phyloP scores from a whole-genome alignment of 2,113 vertebrate species.

The Chlorodrepanis virens region DNA sequence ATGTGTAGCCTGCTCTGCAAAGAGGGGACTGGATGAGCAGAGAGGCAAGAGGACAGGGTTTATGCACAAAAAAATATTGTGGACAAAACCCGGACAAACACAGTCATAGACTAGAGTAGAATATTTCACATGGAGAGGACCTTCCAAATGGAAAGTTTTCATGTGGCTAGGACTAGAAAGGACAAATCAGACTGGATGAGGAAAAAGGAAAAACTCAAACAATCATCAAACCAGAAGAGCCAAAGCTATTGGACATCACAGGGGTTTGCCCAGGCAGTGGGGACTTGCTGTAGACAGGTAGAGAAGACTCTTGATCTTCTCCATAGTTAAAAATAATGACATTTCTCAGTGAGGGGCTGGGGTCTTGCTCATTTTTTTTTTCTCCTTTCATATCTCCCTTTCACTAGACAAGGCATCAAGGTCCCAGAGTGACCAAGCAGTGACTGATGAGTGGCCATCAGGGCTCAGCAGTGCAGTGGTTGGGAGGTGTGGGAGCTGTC shows the following conservation, averaged over 20 bases:
- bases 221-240: background rate
- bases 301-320: rapidly evolving
- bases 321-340: background rate
- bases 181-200: background rate
- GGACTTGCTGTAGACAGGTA: background rate
- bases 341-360: rapidly evolving
- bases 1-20: background rate
- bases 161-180: background rate
- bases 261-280: background rate
- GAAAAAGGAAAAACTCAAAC: background rate
- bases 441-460: rapidly evolving
- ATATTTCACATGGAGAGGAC: background rate
- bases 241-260: background rate
- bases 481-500: background rate
- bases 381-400: background rate
- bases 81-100: background rate
- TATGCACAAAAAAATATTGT: background rate
- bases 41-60: background rate
- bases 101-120: background rate
- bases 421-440: rapidly evolving
- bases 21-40: background rate
- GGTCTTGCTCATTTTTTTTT: background rate
- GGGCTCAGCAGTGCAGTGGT: rapidly evolving
- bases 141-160: background rate
- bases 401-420: background rate